Conservation (phyloP, 1,140 invertebrate genomes). For the Nautilus pompilius region DNA sequence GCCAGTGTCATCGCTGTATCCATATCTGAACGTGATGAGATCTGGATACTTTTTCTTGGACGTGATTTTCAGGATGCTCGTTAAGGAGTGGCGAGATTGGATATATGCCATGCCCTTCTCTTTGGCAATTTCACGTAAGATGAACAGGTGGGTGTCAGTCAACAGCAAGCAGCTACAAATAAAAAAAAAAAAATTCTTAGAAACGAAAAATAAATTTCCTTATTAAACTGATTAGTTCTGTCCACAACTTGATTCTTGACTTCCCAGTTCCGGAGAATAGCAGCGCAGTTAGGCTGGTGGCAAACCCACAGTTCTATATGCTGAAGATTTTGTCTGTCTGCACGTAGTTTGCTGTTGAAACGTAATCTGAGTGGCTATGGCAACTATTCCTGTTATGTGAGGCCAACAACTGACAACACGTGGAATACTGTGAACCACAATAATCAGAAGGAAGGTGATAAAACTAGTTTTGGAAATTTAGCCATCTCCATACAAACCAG, state of each 20-base stretch:
- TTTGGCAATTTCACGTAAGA: slow-evolving; percentile 76
- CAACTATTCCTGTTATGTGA: no score
- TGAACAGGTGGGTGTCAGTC: slow-evolving; percentile 82
- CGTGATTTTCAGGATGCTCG: slow-evolving; percentile 91
- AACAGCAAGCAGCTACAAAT: slow-evolving; percentile 75
- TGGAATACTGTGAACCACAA: no score
- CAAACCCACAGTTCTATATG: no score
- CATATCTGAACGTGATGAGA: slow-evolving; percentile 94
- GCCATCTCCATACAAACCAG: no score
- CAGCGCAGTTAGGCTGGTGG: no score
- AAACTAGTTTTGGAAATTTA: no score
- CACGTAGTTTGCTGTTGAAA: no score
- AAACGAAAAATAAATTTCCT: neutral
- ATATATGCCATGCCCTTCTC: slow-evolving; percentile 76
- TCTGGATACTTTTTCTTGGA: slow-evolving; percentile 90
- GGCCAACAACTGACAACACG: no score
- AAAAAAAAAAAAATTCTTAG: slow-evolving; percentile 18
- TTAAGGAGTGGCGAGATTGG: slow-evolving; percentile 78
- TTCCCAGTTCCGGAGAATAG: no score
- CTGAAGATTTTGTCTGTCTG: no score
- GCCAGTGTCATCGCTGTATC: slow-evolving; percentile 69
- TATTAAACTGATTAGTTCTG: neutral
- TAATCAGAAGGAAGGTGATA: no score
- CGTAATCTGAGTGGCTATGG: no score
- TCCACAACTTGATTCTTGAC: neutral